Base-by-base conservation (phyloP, 2,797 vertebrate genomes). In the Anomalospiza imberbis region DNA sequence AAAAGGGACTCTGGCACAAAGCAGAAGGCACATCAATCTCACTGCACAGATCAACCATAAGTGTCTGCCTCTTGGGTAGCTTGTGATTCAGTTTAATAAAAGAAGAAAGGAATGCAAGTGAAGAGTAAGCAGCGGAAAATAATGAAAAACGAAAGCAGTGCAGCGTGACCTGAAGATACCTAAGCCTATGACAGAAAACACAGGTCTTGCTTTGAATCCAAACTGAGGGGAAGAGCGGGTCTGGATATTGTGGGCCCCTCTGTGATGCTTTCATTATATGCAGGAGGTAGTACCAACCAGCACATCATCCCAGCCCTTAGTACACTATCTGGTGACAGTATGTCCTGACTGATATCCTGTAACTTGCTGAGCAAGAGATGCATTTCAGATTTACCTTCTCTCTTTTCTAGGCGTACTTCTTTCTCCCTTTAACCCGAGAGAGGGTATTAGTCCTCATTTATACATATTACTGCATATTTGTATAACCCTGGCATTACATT, bases 61-160 rank as follows among this genome's bases (percentile, higher is more conserved):
- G 26, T 17, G 1, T 47, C 83, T 88, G 68, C 40, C 38, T 73
- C 60, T 38, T 19, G 55, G 48, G 60, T 17, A 68, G 68, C 36
- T 18, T 14, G 10, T 67, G 63, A 87, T 82, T 82, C 53, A 66
- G 51, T 66, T 88, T 54, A 80, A 73, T 55, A 85, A 63, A 62
- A 80, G 65, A 95, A 89, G 61, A 94, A 91, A 71, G 17, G 13
- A 12, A 63, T 34, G 21, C 26, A 42, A 19, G 36, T 57, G 19
- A 85, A 75, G 19, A 4, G 0, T 45, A 85, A 88, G 38, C 4
- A 38, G 32, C 32, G 51, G 68, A 77, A 91, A 78, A 80, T 47
- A 62, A 80, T 18, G 40, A 83, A 70, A 85, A 54, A 45, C 0
- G 0, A 66, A 65, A 57, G 36, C 38, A 51, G 40, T 0, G 1